Evolutionary conservation across 2,113 vertebrate genomes (phyloP).

Genomic region (Hydrolagus affinis): DNA sequence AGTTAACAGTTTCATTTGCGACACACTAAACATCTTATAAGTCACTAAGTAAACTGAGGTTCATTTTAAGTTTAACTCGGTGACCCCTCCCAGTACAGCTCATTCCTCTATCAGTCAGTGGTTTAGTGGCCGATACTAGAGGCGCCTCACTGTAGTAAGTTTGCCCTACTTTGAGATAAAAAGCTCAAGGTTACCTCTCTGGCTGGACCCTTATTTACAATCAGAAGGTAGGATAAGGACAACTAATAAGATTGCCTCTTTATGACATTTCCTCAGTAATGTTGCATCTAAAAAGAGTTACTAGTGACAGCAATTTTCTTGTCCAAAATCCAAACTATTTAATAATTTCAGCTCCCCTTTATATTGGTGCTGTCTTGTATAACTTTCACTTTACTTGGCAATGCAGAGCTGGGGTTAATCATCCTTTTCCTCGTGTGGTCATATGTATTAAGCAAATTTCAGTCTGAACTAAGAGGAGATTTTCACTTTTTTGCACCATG

Average conservation of each 20-base stretch:
- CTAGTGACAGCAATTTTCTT: not conserved
- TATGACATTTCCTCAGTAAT: slow-evolving; percentile 24
- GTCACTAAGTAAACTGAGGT: not conserved
- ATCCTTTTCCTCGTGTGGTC: not conserved
- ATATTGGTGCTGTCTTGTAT: not conserved
- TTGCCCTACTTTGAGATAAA: slow-evolving; percentile 28
- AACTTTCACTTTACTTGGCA: slow-evolving; percentile 4
- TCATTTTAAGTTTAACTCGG: slow-evolving; percentile 15
- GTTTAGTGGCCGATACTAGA: slow-evolving; percentile 1
- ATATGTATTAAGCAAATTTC: slow-evolving; percentile 14
- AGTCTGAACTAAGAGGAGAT: not conserved
- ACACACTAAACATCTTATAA: not conserved
- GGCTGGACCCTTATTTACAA: slow-evolving; percentile 29
- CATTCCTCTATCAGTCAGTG: slow-evolving; percentile 16
- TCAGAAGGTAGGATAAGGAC: slow-evolving; percentile 21
- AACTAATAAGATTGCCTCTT: slow-evolving; percentile 29
- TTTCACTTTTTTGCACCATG: not conserved
- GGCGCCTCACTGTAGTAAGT: slow-evolving; percentile 21
- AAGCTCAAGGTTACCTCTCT: slow-evolving; percentile 32
- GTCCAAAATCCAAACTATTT: not conserved
- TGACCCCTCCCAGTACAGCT: slow-evolving; percentile 1
- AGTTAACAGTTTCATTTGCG: not conserved
- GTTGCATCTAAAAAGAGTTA: slow-evolving; percentile 25
- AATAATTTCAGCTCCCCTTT: not conserved
- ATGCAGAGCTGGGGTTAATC: not conserved